Evolutionary conservation across 1,140 invertebrate species (phyloP), one percentile per base, ranked within the genome.

Genomic region (Drosophila aff.): DNA sequence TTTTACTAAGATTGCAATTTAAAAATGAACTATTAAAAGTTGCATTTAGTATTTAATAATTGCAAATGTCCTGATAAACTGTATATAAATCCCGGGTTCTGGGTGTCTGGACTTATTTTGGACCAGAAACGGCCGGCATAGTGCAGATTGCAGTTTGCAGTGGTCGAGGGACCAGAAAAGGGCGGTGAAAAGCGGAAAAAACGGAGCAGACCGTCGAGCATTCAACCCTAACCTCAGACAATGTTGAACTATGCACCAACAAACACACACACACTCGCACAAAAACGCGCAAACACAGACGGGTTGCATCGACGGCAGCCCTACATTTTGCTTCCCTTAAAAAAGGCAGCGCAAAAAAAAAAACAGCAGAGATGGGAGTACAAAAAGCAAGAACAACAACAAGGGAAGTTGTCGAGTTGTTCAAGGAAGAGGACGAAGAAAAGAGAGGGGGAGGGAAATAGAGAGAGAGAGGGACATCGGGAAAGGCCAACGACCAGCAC

Each of bases 171-270:
- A 38, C 40, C 44, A 57, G 43, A 53, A 77, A 72, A 53, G 49
- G 64, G 50, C 33, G 38, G 60, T 50, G 49, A 31, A 49, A 31
- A n/a, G 50, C 43, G 26, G 47, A 47, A 36, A 36, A 26, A 57
- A 44, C 47, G 21, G 36, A 41, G n/a, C 44, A 33, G 55, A 46
- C 66, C 65, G 52, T 79, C 66, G 83, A 82, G 64, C 83, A 80
- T 87, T 89, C 84, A 89, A 87, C 84, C 90, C 89, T 92, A 92
- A 92, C 90, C 90, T 92, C 90, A 90, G 90, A 92, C 90, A 92
- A 92, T 89, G 72, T 79, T 64, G 47, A 60, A 82, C 62, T 66
- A 81, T 66, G 59, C 65, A 73, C 67, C 62, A 65, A 59, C 61
- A 66, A 21, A 43, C 63, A 33, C 47, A 49, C 33, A 46, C 18